A percentile compares a stretch with the other conserved stretches of the same genome.
phyloP scores from a whole-genome alignment of 2,888 invertebrate species.

The Tromatobia lineatoria region DNA sequence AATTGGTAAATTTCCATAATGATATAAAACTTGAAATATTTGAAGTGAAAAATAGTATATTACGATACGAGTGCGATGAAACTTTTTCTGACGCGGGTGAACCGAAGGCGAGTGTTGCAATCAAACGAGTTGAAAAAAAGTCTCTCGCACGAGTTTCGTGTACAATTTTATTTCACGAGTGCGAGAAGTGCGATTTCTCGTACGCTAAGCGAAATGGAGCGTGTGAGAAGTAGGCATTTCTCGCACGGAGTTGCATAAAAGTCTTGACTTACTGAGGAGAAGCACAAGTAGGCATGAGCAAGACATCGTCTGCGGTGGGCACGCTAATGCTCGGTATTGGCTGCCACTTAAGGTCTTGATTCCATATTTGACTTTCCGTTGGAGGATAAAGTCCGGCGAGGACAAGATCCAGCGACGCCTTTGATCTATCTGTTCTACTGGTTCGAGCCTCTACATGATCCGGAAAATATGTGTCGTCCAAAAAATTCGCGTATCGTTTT shows the following conservation, averaged over 20 bases:
- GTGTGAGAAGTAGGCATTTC: too few relatives aligned
- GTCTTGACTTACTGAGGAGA: not conserved
- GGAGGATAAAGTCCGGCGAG: conserved; percentile 90
- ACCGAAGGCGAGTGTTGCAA: too few relatives aligned
- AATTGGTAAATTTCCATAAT: not conserved
- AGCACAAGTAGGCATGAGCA: conserved; percentile 48
- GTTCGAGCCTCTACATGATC: conserved; percentile 85
- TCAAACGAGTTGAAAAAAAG: too few relatives aligned
- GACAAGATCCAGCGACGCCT: conserved; percentile 90
- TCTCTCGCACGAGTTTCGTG: too few relatives aligned
- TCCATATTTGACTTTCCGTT: conserved; percentile 87
- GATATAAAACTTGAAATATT: not conserved
- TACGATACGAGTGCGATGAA: too few relatives aligned
- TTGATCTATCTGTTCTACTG: conserved; percentile 90
- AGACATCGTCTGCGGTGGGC: conserved; percentile 38
- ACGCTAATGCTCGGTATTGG: conserved; percentile 86
- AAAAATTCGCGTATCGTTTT: conserved; percentile 85
- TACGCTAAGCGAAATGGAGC: too few relatives aligned
- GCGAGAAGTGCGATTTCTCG: too few relatives aligned
- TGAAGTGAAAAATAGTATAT: too few relatives aligned
- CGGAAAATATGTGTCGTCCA: conserved; percentile 86
- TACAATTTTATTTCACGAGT: too few relatives aligned
- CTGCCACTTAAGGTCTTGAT: conserved; percentile 88
- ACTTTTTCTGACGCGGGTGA: too few relatives aligned
- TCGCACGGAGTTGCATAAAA: not conserved